Evolutionary conservation across 2,797 vertebrate genomes (phyloP), one percentile per base, ranked within the genome.

Genomic region (Phrynocephalus forsythii): DNA sequence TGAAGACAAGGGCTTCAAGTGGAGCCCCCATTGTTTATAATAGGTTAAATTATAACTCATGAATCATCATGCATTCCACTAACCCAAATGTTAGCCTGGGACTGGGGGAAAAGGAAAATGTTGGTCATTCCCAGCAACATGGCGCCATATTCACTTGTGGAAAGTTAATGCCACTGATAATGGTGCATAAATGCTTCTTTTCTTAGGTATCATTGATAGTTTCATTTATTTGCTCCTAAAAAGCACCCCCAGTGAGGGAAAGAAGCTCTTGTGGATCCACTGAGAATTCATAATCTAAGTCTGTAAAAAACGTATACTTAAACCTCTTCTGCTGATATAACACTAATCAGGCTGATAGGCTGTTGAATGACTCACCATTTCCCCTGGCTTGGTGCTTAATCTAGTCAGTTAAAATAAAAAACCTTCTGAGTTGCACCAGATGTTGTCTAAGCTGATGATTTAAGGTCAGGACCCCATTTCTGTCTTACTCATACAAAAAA

Each of bases 381-480:
- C 72, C 67, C 94, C 86, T 95, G 93, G 86, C 89, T 90, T 89
- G 1, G 1, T 88, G 76, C 81, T 83, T 88, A 87, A 91, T 86
- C 38, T 88, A 92, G 87, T 93, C 92, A 94, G 89, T 94, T 86
- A 94, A 94, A 91, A 91, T 66, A 88, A 91, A 91, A 91, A 77
- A 69, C 77, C 91, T 95, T 73, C 90, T 94, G 90, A 91, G 91
- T 79, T 50, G 38, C 92, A 69, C 90, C 91, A 94, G 92, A 93
- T 96, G 91, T 95, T 96, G 92, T 94, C 86, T 94, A 94, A 94
- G 75, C 82, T 87, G 91, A 89, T 91, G 44, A 84, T 93, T 87
- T 91, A 84, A 94, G 79, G 48, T 52, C 94, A 87, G 81, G 93
- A 90, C 71, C 88, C 83, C 91, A 89, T 82, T 92, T 93, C 92